These are phyloP conservation scores for Yponomeuta malinellus DNA, from an alignment of 2,888 invertebrate genomes.

Conservation along the genomic window DNA sequence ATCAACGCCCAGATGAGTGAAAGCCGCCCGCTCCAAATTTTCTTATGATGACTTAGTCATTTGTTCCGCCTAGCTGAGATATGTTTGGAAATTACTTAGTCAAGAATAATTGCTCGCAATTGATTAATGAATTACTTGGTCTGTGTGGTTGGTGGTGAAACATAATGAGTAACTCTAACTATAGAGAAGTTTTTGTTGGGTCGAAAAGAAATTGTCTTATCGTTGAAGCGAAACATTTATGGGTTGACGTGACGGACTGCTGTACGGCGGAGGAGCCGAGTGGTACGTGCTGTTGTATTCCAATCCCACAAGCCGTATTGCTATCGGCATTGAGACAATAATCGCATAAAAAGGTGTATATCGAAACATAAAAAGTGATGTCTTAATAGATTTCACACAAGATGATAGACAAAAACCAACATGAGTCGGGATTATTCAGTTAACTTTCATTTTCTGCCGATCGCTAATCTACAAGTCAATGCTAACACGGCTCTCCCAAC, in stretches of 20 bases:
- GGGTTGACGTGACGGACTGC: not conserved
- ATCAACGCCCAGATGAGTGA: slow-evolving; percentile 42
- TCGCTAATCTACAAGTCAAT: slow-evolving; percentile 39
- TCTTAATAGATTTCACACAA: slow-evolving; percentile 47
- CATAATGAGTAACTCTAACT: not conserved
- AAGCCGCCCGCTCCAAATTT: slow-evolving; percentile 34
- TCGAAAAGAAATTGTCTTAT: slow-evolving; percentile 7
- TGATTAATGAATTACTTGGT: slow-evolving; percentile 7
- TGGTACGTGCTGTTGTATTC: not conserved
- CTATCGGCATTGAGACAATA: not conserved
- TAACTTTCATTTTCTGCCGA: slow-evolving; percentile 60
- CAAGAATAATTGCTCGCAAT: not conserved
- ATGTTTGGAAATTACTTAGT: slow-evolving; percentile 9
- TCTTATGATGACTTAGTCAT: slow-evolving; percentile 19
- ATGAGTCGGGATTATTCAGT: slow-evolving; percentile 44
- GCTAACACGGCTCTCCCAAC: slow-evolving; percentile 19
- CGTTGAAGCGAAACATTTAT: slow-evolving; percentile 4
- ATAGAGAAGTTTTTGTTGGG: not conserved
- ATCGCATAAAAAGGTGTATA: not conserved
- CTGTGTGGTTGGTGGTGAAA: not conserved
- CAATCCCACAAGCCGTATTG: not conserved
- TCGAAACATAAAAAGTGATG: slow-evolving; percentile 8
- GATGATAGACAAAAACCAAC: slow-evolving; percentile 54
- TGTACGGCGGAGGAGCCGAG: not conserved
- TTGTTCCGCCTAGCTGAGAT: slow-evolving; percentile 3